Evolutionary conservation across 1,140 invertebrate genomes (phyloP), one percentile per base, ranked within the genome.

Genomic region (Drosophila novamexicana): DNA sequence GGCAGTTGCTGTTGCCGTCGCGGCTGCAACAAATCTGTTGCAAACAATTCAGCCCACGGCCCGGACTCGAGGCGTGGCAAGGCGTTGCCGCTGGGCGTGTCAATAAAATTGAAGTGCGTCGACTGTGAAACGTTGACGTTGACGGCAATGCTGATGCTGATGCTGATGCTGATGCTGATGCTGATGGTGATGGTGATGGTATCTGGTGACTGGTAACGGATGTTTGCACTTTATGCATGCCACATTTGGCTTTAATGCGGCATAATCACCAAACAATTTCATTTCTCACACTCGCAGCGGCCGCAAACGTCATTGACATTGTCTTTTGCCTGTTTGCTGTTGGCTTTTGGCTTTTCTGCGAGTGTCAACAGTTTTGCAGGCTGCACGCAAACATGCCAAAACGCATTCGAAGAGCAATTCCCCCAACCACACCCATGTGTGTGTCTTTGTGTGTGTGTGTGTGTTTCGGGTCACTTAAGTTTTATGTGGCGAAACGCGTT

Each of bases 401-500:
- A 82, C 76, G 62, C 70, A 73, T 67, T 54, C 36, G 57, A 62
- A 58, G 14, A 70, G 53, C 53, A 66, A 37, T n/a, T 42, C 32
- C 36, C 57, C 32, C 32, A 12, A 16, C 16, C 56, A 59, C 22
- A 36, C 9, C 2, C 16, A 4, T 66, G 39, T 45, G 18, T 47
- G 56, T 36, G 14, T 72, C 47, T 47, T 16, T 61, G 42, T 40
- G 42, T 61, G 56, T 61, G 29, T 69, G 82, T 77, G 53, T 70
- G 54, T 71, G 79, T 88, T 89, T 84, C 80, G 81, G 84, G 84
- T 89, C 84, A 89, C 84, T 89, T 89, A 89, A 90, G 81, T 89
- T 89, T 89, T 89, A 89, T 89, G 84, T 89, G 85, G 80, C 80
- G 77, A 76, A 86, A 86, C 83, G 83, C 83, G 83, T 86, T 89